Conservation (phyloP, 2,888 invertebrate genomes). For the Hyles lineata region DNA sequence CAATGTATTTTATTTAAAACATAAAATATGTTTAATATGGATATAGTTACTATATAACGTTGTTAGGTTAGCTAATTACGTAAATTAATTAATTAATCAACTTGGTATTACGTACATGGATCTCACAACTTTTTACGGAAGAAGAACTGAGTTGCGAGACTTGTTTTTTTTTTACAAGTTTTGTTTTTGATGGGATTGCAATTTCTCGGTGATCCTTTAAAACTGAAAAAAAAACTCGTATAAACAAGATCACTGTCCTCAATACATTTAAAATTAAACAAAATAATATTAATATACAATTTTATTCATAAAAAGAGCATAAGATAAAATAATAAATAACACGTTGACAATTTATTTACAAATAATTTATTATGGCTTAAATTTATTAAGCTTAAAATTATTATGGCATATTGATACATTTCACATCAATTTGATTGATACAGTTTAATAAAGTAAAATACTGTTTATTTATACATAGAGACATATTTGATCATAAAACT, state of each 20-base stretch:
- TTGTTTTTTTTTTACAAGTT: too few relatives aligned
- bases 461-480: constrained; percentile 40
- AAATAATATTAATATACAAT: constrained; percentile 2
- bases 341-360: constrained; percentile 30
- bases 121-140: too few relatives aligned
- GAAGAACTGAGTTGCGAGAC: too few relatives aligned
- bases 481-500: constrained; percentile 19
- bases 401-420: constrained; percentile 55
- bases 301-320: constrained; percentile 37
- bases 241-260: not conserved
- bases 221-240: too few relatives aligned
- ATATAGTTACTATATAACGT: too few relatives aligned
- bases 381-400: constrained; percentile 42
- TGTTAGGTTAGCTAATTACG: too few relatives aligned
- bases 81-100: too few relatives aligned
- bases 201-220: too few relatives aligned
- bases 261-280: constrained; percentile 36
- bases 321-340: constrained; percentile 42
- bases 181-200: too few relatives aligned
- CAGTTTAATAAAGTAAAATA: constrained; percentile 40
- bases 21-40: too few relatives aligned
- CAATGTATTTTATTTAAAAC: too few relatives aligned
- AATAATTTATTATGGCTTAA: constrained; percentile 36
- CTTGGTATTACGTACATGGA: too few relatives aligned
- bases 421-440: constrained; percentile 36